Base-by-base conservation (phyloP, 1,140 invertebrate genomes). In the Ceratitis capitata region DNA sequence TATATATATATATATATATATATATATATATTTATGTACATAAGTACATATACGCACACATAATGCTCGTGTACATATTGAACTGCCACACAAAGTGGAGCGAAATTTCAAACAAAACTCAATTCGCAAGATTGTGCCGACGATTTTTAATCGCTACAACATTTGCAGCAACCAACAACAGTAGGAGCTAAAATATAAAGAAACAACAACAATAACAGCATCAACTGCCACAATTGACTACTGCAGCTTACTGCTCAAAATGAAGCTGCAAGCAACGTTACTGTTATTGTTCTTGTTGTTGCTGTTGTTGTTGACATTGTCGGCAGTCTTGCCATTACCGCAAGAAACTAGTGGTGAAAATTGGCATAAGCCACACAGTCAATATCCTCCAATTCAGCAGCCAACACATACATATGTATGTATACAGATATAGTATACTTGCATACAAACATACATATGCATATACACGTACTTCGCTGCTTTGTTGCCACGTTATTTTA, bases 41-140 rank as follows among this genome's bases (percentile, higher is more conserved):
- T n/a, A n/a, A n/a, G n/a, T n/a, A n/a, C n/a, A n/a, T n/a, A n/a
- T n/a, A n/a, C n/a, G n/a, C n/a, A n/a, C n/a, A n/a, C n/a, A n/a
- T n/a, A n/a, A n/a, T n/a, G n/a, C n/a, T n/a, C n/a, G n/a, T n/a
- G n/a, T n/a, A 42, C 16, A 35, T 39, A 78, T 78, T 47, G 39
- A 45, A 78, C 45, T 78, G 42, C 42, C 35, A 78, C 39, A 45
- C 69, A 78, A 78, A 78, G 69, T 78, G n/a, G 69, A 78, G 69
- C 69, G 45, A 42, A 78, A 78, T 78, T 78, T 45, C 69, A 78
- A 78, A 78, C n/a, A 78, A 78, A 78, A 78, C 69, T 78, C 69
- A 45, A 45, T 42, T 45, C n/a, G 42, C 69, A 14, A 45, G 19
- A 78, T 78, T 45, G 39, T 78, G 39, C 45, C 35, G 35, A 78